phyloP scores from a whole-genome alignment of 2,113 vertebrate genomes.

The Fulmarus glacialis region DNA sequence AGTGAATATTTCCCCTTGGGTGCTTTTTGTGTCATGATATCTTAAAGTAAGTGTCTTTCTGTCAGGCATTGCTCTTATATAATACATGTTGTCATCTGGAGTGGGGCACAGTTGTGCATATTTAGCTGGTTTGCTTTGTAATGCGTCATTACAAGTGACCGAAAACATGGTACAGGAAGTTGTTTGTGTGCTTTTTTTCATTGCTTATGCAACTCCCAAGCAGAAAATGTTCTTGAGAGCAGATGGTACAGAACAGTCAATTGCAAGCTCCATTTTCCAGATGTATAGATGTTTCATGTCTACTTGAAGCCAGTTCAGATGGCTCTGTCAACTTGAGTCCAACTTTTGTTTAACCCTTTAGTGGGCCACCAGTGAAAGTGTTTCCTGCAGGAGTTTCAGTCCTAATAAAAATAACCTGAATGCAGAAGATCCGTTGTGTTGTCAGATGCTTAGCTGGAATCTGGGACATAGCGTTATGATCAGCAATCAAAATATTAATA shows the following conservation, averaged over 20 bases:
- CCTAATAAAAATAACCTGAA: neutral
- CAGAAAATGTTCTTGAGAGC: slow-evolving; percentile 79
- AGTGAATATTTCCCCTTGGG: slow-evolving; percentile 29
- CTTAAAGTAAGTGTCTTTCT: slow-evolving; percentile 59
- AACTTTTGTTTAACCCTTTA: slow-evolving; percentile 58
- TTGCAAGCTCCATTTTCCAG: slow-evolving; percentile 76
- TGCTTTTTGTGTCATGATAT: slow-evolving; percentile 35
- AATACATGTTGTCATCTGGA: slow-evolving; percentile 73
- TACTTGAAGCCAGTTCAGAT: slow-evolving; percentile 73
- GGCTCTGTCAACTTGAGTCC: slow-evolving; percentile 52
- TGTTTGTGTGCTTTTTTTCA: slow-evolving; percentile 71
- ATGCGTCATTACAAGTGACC: slow-evolving; percentile 72
- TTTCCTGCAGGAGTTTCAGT: neutral
- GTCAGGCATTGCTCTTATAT: slow-evolving; percentile 60
- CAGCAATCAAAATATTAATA: slow-evolving; percentile 11
- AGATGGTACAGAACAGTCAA: slow-evolving; percentile 78
- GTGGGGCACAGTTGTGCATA: slow-evolving; percentile 59
- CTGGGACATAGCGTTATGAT: neutral
- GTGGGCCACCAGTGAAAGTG: neutral
- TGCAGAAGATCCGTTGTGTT: neutral
- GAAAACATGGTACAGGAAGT: slow-evolving; percentile 74
- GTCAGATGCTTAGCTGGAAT: neutral
- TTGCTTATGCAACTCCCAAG: slow-evolving; percentile 76
- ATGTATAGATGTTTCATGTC: slow-evolving; percentile 73
- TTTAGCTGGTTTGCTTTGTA: slow-evolving; percentile 74